Conservation (phyloP, 2,888 invertebrate genomes). For the Philaethria dido region DNA sequence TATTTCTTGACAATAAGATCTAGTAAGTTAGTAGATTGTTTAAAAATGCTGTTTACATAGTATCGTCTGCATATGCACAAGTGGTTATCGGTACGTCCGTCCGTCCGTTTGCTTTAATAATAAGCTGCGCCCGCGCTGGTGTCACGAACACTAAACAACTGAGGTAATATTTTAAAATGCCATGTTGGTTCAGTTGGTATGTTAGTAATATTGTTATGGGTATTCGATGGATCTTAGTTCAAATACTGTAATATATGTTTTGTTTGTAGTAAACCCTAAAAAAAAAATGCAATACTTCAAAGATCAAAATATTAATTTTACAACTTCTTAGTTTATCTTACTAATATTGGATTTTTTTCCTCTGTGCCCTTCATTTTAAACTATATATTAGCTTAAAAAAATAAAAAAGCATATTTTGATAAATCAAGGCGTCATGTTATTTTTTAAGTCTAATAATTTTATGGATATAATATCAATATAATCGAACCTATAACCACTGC, state of each 20-base stretch:
- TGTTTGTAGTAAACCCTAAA: too few species aligned
- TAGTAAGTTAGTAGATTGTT: conserved; percentile 30
- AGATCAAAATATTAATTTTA: too few species aligned
- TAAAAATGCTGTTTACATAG: conserved; percentile 67
- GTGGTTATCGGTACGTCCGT: conserved; percentile 75
- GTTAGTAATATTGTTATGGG: background rate
- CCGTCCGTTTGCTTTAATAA: conserved; percentile 79
- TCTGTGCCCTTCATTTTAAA: too few species aligned
- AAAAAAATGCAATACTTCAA: too few species aligned
- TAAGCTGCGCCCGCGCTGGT: conserved; percentile 70
- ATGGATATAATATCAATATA: too few species aligned
- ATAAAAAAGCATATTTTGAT: too few species aligned
- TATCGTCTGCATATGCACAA: conserved; percentile 76
- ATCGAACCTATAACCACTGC: too few species aligned
- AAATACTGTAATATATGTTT: background rate
- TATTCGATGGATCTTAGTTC: background rate
- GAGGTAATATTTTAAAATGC: conserved; percentile 53
- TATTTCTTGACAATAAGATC: conserved; percentile 23
- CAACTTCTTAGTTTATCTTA: too few species aligned
- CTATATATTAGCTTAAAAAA: too few species aligned
- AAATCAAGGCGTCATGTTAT: too few species aligned
- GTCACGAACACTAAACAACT: conserved; percentile 79
- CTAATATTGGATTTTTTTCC: too few species aligned
- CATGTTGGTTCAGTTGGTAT: background rate
- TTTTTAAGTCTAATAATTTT: too few species aligned